A percentile compares a stretch with the other conserved stretches of the same genome.
phyloP scores from a whole-genome alignment of 2,113 vertebrate genomes.

The Meles meles region DNA sequence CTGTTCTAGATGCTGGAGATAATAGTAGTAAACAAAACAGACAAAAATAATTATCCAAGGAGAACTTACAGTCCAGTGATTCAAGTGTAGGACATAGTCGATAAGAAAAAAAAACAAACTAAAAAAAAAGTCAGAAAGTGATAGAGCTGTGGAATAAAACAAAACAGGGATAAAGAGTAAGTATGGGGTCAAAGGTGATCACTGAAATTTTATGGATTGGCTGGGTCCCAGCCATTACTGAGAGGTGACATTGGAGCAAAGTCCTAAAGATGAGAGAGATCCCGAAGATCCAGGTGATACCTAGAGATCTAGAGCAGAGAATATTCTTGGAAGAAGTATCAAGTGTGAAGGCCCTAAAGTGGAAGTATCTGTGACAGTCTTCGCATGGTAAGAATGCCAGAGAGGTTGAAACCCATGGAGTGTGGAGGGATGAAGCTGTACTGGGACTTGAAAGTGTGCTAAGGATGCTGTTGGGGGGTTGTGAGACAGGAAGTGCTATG shows the following conservation, averaged over 20 bases:
- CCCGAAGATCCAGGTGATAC: not conserved
- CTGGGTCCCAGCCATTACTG: not conserved
- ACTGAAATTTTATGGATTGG: not conserved
- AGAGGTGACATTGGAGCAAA: not conserved
- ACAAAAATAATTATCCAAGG: not conserved
- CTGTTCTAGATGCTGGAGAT: not conserved
- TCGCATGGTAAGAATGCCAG: not conserved
- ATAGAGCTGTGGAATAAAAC: not conserved
- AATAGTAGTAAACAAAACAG: not conserved
- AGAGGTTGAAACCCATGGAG: not conserved
- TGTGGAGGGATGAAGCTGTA: not conserved
- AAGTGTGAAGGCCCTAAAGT: not conserved
- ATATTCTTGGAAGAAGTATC: not conserved
- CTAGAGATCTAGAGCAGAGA: not conserved
- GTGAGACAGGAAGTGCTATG: not conserved
- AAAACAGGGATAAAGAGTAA: not conserved
- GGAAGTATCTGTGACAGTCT: not conserved
- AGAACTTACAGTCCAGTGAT: not conserved
- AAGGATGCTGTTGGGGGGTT: not conserved
- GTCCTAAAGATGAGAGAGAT: not conserved
- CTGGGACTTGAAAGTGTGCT: not conserved
- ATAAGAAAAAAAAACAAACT: not conserved
- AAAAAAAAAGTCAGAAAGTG: not conserved
- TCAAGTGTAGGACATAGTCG: not conserved
- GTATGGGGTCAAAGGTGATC: not conserved